Base-by-base conservation (phyloP, 2,797 vertebrate genomes). In the Buceros bicornis region DNA sequence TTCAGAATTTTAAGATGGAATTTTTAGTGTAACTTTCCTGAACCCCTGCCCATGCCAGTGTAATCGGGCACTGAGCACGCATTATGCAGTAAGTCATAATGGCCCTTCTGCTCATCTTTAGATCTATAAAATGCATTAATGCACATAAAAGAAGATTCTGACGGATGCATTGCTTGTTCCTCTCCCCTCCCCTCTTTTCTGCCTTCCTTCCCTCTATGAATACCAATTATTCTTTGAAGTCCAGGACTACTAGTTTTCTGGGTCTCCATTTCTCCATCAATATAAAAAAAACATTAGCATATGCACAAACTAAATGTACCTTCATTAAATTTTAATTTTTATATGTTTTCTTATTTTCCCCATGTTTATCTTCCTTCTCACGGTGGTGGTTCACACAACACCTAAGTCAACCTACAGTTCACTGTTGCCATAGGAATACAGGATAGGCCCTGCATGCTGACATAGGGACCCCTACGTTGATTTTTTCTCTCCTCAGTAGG, bases 11-110 rank as follows among this genome's bases (percentile, higher is more conserved):
- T 62, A 89, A 83, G 73, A 82, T 4, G 82, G 72, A 96, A 91
- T 81, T 95, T 96, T 91, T 40, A 58, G 72, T 51, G 19, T 71
- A 87, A 87, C 48, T 96, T 96, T 90, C 84, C 91, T 88, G 91
- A 95, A 76, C 37, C 40, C n/a, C 40, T 93, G 89, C 72, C 95
- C 82, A 83, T 86, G 72, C 57, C 90, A 85, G 33, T 0, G 0
- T 50, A 95, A 90, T 56, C 3, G 8, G 70, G 57, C 73, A 78
- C 61, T 71, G 76, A 90, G 54, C 42, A 69, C 54, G 35, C 21
- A 89, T 83, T 91, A 91, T 86, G 64, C 53, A 91, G 42, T 42
- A 67, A 73, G 28, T 60, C 0, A 0, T 81, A 86, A 83, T 47
- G 24, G 62, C 83, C 42, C 40, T 84, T 77, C 71, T 83, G 62